Conservation (phyloP, 2,113 vertebrate genomes). For the Campylorhamphus procurvoides region DNA sequence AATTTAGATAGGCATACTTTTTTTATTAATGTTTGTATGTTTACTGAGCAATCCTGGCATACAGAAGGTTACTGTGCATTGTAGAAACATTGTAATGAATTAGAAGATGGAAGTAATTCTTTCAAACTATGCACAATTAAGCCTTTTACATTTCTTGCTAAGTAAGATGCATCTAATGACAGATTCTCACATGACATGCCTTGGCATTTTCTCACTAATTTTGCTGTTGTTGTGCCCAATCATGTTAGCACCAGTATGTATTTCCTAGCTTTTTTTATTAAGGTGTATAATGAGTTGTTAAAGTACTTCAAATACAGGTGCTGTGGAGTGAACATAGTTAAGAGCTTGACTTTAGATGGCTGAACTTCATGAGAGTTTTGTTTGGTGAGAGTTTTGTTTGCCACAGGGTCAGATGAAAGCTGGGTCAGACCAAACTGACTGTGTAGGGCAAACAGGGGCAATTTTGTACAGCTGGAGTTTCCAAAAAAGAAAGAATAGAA, state of each 20-base stretch:
- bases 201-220: background rate
- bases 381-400: background rate
- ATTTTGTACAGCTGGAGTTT: background rate
- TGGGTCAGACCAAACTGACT: background rate
- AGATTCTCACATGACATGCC: background rate
- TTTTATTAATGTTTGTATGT: background rate
- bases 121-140: background rate
- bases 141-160: background rate
- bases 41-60: background rate
- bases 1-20: background rate
- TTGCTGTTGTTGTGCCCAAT: background rate
- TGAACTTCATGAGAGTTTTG: background rate
- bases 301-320: background rate
- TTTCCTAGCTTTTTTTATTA: background rate
- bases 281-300: background rate
- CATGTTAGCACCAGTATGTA: background rate
- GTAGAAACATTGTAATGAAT: background rate
- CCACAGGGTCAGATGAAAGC: background rate
- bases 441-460: background rate
- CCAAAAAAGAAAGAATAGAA: background rate
- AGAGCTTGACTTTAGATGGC: background rate
- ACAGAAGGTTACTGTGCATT: background rate
- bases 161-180: background rate
- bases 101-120: background rate
- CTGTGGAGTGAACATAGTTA: background rate